A percentile compares a stretch with the other conserved stretches of the same genome.
Conservation (phyloP, 2,113 vertebrate genomes). For the Chlorocebus sabaeus region DNA sequence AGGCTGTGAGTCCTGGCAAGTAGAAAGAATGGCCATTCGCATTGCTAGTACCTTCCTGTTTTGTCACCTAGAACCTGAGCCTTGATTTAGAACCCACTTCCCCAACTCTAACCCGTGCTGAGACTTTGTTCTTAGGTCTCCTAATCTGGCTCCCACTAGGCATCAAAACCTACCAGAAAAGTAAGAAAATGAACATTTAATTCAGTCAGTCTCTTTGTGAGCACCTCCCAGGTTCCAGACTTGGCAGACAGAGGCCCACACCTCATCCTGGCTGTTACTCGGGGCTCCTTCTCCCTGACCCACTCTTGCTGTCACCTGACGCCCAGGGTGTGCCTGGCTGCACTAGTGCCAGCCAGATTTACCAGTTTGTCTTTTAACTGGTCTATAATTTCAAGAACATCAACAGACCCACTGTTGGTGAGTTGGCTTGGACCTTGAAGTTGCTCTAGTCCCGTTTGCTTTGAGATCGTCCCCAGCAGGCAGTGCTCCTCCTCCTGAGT, state of each 20-base stretch:
- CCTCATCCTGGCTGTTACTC: no score
- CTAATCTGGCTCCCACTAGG: neutral
- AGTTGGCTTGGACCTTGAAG: neutral
- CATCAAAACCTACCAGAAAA: neutral
- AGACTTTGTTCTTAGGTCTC: neutral
- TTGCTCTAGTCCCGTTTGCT: neutral
- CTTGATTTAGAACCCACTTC: neutral
- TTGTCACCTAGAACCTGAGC: neutral
- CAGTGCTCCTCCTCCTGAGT: neutral
- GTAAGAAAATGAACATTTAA: no score
- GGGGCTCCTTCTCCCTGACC: neutral
- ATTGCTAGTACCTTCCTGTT: neutral
- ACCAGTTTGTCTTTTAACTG: neutral
- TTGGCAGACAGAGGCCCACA: no score
- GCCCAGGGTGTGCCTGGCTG: neutral
- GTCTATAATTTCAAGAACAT: neutral
- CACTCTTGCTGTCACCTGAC: fast-evolving
- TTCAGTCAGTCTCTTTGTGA: neutral
- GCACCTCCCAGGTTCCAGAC: neutral
- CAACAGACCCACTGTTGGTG: neutral
- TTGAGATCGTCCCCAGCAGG: neutral
- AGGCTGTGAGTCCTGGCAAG: neutral
- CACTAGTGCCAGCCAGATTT: no score
- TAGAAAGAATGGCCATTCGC: neutral
- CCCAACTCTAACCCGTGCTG: neutral